Percentiles rank a stretch among this genome's conserved stretches.
These are phyloP conservation scores for Rhopalosiphum padi DNA, from an alignment of 1,140 invertebrate genomes.

Conservation along the genomic window DNA sequence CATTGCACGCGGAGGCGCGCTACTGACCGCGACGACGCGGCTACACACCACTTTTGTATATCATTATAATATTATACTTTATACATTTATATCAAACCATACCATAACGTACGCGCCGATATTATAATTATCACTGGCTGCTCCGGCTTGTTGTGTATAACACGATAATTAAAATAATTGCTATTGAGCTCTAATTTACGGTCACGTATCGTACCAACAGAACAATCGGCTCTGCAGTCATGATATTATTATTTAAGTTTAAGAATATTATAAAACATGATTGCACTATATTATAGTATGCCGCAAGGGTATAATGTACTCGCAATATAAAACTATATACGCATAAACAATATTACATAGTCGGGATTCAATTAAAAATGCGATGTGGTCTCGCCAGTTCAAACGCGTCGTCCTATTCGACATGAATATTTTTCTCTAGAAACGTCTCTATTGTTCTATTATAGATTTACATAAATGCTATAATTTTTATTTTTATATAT, in stretches of 20 bases:
- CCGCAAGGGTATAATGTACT: neutral
- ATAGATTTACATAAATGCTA: conserved; percentile 16
- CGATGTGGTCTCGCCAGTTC: neutral
- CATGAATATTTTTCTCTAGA: neutral
- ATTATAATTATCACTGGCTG: neutral
- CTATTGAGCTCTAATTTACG: neutral
- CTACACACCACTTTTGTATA: neutral
- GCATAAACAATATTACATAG: neutral
- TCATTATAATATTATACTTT: neutral
- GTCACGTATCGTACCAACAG: neutral
- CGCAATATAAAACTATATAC: neutral
- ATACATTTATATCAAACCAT: neutral
- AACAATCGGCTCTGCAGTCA: neutral
- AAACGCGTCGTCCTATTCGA: neutral
- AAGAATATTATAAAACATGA: conserved; percentile 39
- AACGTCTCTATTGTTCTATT: conserved; percentile 25
- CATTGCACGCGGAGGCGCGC: neutral
- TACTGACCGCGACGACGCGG: neutral
- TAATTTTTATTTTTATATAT: neutral
- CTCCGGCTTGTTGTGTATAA: neutral
- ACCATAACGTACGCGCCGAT: neutral
- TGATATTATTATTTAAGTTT: neutral
- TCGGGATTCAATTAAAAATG: conserved; percentile 43
- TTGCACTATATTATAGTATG: neutral
- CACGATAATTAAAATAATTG: neutral